Evolutionary conservation across 2,797 vertebrate genomes (phyloP), one percentile per base, ranked within the genome.

Genomic region (Danio jaintianensis): DNA sequence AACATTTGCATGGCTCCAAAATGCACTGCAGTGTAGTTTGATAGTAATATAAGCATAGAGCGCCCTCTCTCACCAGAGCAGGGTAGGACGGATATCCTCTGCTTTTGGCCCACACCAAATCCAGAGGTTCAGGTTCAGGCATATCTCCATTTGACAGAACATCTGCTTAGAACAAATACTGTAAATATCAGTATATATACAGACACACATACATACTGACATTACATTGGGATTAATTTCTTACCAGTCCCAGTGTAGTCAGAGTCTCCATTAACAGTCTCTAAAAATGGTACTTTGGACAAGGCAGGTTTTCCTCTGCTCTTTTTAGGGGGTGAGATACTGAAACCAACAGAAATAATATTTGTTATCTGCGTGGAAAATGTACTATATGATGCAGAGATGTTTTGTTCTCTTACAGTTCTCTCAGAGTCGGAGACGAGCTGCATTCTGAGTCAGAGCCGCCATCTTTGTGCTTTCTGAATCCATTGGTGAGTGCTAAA

Each of bases 81-180:
- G 98, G 98, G 90, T 99, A 99, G 85, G 98, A 99, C 71, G 98
- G 98, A 64, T 99, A 99, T 56, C 98, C 98, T 82, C 98, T 93
- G 88, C 97, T 98, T 89, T 99, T 99, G 79, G 98, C 98, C 98
- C 98, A 99, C 88, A 99, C 98, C 12, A 99, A 94, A 85, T 97
- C 97, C 82, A 99, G 88, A 84, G 97, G 94, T 87, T 98, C 96
- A 87, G 98, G 94, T 89, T 97, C 95, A 3, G 90, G 85, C 16
- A 92, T 93, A 52, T 93, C 94, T 81, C 97, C 96, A 78, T 94
- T 92, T 75, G 95, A 88, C 84, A 96, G 93, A 81, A 95, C 91
- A 81, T 93, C 96, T 96, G 78, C n/a, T 84, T 62, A 82, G 13
- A 72, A 63, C 9, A 83, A 42, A 4, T 18, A 56, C 8, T n/a